A percentile compares a stretch with the other conserved stretches of the same genome.
Evolutionary conservation across 2,113 vertebrate genomes (phyloP).

Genomic region (Sialia sialis): DNA sequence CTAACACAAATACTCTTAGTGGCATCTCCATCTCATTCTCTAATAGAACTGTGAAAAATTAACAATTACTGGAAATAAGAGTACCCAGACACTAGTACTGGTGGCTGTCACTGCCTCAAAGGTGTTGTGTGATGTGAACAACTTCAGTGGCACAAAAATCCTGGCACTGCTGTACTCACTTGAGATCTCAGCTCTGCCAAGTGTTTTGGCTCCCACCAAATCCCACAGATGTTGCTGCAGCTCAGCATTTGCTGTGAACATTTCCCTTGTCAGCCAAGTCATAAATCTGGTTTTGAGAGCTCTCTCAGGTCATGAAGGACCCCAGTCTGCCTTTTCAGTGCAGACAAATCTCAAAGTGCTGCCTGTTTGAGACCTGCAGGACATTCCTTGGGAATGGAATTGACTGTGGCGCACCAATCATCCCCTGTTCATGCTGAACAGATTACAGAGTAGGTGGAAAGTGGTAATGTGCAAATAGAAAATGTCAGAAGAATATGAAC

Average conservation of each 20-base stretch:
- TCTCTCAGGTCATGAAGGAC: background rate
- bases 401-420: background rate
- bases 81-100: background rate
- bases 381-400: background rate
- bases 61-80: background rate
- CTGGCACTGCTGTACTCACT: background rate
- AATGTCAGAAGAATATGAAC: conserved; percentile 35
- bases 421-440: background rate
- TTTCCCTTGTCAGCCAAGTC: background rate
- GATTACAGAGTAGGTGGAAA: conserved; percentile 35
- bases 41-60: background rate
- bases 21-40: background rate
- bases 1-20: background rate
- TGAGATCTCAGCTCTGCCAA: background rate
- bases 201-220: background rate
- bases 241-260: background rate
- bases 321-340: background rate
- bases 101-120: background rate
- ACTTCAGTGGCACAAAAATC: background rate
- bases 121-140: background rate
- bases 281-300: background rate
- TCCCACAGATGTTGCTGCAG: background rate
- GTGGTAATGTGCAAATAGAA: conserved; percentile 25
- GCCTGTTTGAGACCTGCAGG: background rate
- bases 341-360: background rate